These are phyloP conservation scores for Cyprinodon brontotheroides DNA, from an alignment of 2,113 vertebrate species.

Conservation along the genomic window DNA sequence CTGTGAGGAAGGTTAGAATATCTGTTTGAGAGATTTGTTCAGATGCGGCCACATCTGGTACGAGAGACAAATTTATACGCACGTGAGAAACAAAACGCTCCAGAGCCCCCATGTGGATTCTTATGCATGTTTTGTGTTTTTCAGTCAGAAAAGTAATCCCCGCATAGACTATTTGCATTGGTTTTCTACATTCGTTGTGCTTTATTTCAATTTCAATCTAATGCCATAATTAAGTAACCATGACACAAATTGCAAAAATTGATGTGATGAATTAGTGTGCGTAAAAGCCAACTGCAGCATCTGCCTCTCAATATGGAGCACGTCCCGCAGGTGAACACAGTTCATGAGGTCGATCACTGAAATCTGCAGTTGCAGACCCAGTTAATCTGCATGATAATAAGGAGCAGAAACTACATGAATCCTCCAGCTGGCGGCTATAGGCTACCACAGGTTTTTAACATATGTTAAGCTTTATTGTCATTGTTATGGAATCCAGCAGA, in stretches of 20 bases:
- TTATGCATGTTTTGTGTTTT: background rate
- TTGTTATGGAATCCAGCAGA: background rate
- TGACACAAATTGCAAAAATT: background rate
- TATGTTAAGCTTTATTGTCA: background rate
- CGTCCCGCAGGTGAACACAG: conserved; percentile 25
- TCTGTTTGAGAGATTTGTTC: background rate
- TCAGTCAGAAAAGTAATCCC: background rate
- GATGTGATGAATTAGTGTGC: background rate
- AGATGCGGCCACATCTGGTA: conserved; percentile 1
- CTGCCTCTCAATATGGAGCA: conserved; percentile 51
- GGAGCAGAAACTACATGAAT: conserved; percentile 3
- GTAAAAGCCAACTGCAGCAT: conserved; percentile 46
- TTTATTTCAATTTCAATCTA: background rate
- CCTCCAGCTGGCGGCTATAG: no score
- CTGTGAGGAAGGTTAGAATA: background rate
- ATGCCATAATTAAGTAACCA: background rate
- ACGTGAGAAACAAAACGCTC: background rate
- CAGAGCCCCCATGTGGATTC: background rate
- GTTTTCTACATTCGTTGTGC: background rate
- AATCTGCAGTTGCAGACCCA: conserved; percentile 49
- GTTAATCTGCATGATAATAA: conserved; percentile 27
- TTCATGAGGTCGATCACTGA: conserved; percentile 47
- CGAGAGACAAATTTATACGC: background rate
- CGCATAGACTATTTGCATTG: background rate
- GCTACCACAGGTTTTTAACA: background rate